These are phyloP conservation scores for Steatornis caripensis DNA, from an alignment of 2,113 vertebrate species.

Conservation along the genomic window DNA sequence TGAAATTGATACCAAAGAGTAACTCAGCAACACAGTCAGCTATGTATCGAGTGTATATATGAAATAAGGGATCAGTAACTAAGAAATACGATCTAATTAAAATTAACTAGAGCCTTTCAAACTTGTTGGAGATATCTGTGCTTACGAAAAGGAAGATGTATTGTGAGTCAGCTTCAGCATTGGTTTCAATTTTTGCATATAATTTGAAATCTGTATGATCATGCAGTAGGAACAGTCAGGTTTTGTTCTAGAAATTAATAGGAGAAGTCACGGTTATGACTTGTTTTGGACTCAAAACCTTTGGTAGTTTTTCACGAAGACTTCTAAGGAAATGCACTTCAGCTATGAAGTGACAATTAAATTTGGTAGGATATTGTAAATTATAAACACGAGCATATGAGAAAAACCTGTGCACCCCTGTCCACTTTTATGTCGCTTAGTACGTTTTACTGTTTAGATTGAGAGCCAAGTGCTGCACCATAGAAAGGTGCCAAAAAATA, in stretches of 20 bases:
- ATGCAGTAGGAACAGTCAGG: neutral
- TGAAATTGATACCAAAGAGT: neutral
- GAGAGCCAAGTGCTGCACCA: neutral
- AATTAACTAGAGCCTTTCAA: neutral
- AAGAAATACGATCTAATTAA: neutral
- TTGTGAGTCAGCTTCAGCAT: neutral
- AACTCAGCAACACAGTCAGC: neutral
- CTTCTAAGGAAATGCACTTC: neutral
- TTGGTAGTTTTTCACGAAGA: neutral
- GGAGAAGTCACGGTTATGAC: neutral
- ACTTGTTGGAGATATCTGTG: neutral
- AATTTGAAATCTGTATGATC: neutral
- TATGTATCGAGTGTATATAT: neutral
- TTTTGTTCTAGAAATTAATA: neutral
- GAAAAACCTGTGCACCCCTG: neutral
- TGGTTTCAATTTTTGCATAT: neutral
- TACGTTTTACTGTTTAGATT: neutral
- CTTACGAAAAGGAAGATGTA: neutral
- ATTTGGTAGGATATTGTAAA: neutral
- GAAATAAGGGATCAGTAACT: neutral
- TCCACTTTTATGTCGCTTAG: neutral
- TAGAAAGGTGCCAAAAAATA: neutral
- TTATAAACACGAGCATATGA: neutral
- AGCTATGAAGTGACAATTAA: neutral
- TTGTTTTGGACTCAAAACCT: neutral